phyloP scores from a whole-genome alignment of 2,888 invertebrate genomes.

The Caenorhabditis zanzibari region DNA sequence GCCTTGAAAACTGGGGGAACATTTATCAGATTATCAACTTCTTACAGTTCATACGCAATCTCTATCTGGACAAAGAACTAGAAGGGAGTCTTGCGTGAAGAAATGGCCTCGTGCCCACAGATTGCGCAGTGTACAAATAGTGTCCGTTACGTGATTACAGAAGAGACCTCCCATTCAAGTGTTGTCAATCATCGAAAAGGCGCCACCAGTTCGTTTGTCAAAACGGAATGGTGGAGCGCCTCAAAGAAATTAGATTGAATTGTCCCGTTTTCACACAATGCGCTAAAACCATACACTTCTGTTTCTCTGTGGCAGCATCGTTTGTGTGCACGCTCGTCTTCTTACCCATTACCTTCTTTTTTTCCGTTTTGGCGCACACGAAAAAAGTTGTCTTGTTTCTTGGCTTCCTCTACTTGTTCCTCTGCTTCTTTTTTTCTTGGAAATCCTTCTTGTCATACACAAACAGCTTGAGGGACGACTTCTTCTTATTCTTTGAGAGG shows the following conservation, averaged over 20 bases:
- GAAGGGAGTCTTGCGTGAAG: not conserved
- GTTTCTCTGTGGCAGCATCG: constrained; percentile 53
- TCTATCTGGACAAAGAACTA: not conserved
- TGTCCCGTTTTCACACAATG: constrained; percentile 46
- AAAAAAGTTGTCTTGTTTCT: constrained; percentile 41
- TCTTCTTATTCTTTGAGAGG: not conserved
- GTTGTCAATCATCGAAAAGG: constrained; percentile 53
- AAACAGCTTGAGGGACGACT: constrained; percentile 35
- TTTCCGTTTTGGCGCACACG: constrained; percentile 45
- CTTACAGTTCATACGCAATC: no score
- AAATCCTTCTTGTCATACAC: constrained; percentile 30
- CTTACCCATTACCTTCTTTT: constrained; percentile 53
- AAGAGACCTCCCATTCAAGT: constrained; percentile 48
- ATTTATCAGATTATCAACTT: no score
- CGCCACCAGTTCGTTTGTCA: constrained; percentile 32
- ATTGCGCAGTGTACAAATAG: constrained; percentile 10
- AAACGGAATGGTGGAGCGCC: no score
- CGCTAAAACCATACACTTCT: constrained; percentile 59
- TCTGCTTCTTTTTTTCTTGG: constrained; percentile 9
- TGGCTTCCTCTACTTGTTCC: constrained; percentile 30
- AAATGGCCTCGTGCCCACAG: constrained; percentile 16
- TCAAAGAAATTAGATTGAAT: constrained; percentile 53
- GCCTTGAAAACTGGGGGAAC: no score
- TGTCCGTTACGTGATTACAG: constrained; percentile 15
- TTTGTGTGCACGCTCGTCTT: constrained; percentile 54